phyloP scores from a whole-genome alignment of 2,113 vertebrate species.

The human region GRCh38 chr21:9658001-9658500 shows the following conservation, averaged over 20 bases:
- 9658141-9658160: slow-evolving; percentile 54
- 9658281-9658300: background rate
- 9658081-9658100: background rate
- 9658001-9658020: background rate
- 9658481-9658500: slow-evolving; percentile 71
- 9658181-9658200: background rate
- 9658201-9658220: slow-evolving; percentile 35
- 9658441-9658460: slow-evolving; percentile 67
- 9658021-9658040: slow-evolving; percentile 40
- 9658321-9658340: slow-evolving; percentile 54
- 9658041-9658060: background rate
- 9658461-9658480: slow-evolving; percentile 73
- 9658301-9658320: background rate
- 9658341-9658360: slow-evolving; percentile 64
- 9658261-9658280: slow-evolving; percentile 35
- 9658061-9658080: background rate
- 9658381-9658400: slow-evolving; percentile 64
- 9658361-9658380: slow-evolving; percentile 40
- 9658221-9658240: background rate
- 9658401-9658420: slow-evolving; percentile 73
- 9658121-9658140: background rate
- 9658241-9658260: background rate
- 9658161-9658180: slow-evolving; percentile 29
- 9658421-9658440: slow-evolving; percentile 68
- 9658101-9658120: slow-evolving; percentile 61